Conservation (phyloP, 2,888 invertebrate genomes). For the Thymelicus acteon region DNA sequence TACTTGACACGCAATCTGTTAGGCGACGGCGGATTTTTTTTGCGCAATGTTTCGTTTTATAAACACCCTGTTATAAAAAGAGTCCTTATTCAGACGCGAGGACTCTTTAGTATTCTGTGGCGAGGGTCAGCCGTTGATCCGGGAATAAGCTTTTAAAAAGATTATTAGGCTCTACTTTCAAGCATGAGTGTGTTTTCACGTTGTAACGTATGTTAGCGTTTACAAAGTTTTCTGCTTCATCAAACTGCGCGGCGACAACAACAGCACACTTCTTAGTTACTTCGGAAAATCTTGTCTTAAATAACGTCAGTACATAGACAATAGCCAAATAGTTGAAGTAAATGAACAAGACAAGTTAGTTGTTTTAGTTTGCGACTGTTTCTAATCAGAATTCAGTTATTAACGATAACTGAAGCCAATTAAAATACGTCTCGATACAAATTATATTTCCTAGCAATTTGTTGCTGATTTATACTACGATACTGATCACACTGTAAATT, state of each 20-base stretch:
- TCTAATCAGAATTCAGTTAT: conserved; percentile 28
- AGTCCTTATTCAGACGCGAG: conserved; percentile 4
- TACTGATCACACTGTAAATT: background rate
- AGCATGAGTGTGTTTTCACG: background rate
- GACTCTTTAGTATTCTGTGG: background rate
- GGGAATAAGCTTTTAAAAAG: conserved; percentile 6
- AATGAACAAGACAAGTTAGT: background rate
- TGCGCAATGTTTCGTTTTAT: conserved; percentile 14
- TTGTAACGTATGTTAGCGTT: background rate
- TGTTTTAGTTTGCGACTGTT: conserved; percentile 1
- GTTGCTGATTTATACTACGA: conserved; percentile 19
- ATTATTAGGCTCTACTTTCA: background rate
- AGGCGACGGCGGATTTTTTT: conserved; percentile 16
- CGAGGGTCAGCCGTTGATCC: conserved; percentile 2
- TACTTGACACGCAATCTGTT: conserved; percentile 29
- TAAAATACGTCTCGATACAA: conserved; percentile 24
- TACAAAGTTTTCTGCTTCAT: background rate
- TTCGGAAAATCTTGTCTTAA: no score
- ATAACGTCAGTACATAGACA: background rate
- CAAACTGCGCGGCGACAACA: background rate
- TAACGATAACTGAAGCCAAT: conserved; percentile 13
- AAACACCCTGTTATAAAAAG: conserved; percentile 9
- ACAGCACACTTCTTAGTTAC: no score
- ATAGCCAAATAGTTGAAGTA: background rate
- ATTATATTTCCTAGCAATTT: conserved; percentile 17